A percentile compares a stretch with the other conserved stretches of the same genome.
Conservation (phyloP, 2,797 vertebrate genomes). For the Pelodytes ibericus region DNA sequence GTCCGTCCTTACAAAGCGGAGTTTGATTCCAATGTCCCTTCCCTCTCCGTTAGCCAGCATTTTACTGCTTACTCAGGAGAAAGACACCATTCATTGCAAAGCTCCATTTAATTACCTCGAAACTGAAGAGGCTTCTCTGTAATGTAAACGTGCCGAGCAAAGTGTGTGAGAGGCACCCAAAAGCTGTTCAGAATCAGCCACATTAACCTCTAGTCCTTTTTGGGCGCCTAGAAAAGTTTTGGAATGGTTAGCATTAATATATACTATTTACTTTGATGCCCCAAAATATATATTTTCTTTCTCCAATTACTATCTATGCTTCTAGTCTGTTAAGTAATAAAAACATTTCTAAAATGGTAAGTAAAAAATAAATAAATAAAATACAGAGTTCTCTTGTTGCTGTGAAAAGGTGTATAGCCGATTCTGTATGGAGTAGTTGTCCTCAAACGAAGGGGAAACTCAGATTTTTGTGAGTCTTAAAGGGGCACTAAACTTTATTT, state of each 20-base stretch:
- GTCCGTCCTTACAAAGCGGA: slow-evolving; percentile 35
- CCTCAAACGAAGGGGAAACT: too few species aligned
- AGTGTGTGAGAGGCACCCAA: slow-evolving; percentile 41
- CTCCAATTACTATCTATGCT: neutral
- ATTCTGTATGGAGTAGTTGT: too few species aligned
- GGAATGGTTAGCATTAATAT: neutral
- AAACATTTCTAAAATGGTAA: neutral
- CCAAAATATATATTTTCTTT: neutral
- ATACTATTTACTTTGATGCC: neutral
- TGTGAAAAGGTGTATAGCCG: too few species aligned
- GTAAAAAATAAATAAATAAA: neutral
- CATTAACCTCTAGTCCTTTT: slow-evolving; percentile 32
- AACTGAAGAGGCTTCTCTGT: slow-evolving; percentile 56
- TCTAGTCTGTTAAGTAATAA: neutral
- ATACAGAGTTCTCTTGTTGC: too few species aligned
- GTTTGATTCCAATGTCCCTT: slow-evolving; percentile 44
- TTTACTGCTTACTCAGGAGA: slow-evolving; percentile 43
- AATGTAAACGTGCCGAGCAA: slow-evolving; percentile 46
- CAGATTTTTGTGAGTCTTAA: too few species aligned
- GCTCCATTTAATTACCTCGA: slow-evolving; percentile 54
- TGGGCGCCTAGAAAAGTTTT: neutral
- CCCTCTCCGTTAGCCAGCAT: slow-evolving; percentile 40
- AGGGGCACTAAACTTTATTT: too few species aligned
- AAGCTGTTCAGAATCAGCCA: slow-evolving; percentile 27
- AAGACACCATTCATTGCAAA: slow-evolving; percentile 54